These are phyloP conservation scores for Hippopotamyrus pictus DNA, from an alignment of 2,797 vertebrate genomes.

Conservation along the genomic window DNA sequence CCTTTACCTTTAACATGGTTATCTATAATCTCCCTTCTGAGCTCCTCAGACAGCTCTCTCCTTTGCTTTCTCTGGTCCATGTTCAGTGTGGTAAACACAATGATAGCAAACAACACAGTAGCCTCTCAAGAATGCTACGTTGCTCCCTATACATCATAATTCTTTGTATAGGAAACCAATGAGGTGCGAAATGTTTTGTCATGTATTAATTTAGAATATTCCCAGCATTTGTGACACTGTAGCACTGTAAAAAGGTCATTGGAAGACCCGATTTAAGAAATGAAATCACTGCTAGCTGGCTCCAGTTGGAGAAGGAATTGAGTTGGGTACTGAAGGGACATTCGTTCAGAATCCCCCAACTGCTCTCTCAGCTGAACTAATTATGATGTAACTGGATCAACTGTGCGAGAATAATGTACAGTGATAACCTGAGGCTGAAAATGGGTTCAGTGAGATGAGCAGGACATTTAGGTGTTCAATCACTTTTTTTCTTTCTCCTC, in stretches of 20 bases:
- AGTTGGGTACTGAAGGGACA: conserved; percentile 32
- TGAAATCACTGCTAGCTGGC: conserved; percentile 73
- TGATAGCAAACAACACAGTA: too few species aligned
- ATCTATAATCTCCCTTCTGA: not conserved
- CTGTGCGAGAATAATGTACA: conserved; percentile 63
- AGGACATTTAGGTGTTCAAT: conserved; percentile 78
- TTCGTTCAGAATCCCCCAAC: conserved; percentile 63
- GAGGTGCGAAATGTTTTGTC: not conserved
- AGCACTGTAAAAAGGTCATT: conserved; percentile 65
- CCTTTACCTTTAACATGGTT: not conserved
- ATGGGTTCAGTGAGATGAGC: conserved; percentile 78
- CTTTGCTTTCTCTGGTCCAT: not conserved
- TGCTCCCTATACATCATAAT: not conserved
- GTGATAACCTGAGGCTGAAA: conserved; percentile 86
- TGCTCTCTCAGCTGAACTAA: conserved; percentile 71
- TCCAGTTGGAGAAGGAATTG: conserved; percentile 47
- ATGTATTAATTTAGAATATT: conserved; percentile 41
- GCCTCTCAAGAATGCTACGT: not conserved
- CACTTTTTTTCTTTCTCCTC: conserved; percentile 62
- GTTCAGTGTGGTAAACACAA: not conserved
- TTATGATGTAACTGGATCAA: conserved; percentile 88
- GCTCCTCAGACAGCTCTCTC: too few species aligned
- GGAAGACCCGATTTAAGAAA: conserved; percentile 74
- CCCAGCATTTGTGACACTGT: conserved; percentile 60
- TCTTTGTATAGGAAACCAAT: not conserved